Evolutionary conservation across 2,113 vertebrate genomes (phyloP), one percentile per base, ranked within the genome.

Genomic region (Irena cyanogastra): DNA sequence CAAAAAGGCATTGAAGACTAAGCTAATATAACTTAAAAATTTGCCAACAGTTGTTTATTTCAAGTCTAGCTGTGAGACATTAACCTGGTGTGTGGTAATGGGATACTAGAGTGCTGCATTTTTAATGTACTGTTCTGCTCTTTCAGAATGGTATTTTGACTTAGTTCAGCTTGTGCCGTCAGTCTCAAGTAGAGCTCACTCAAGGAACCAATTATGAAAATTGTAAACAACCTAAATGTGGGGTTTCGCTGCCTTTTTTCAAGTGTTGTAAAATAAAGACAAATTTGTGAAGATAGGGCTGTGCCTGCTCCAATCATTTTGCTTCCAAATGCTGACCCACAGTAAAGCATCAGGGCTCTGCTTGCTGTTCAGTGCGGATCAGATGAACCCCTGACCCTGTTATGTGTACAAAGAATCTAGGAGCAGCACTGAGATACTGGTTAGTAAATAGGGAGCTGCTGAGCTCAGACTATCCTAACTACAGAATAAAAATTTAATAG

Each of bases 31-130:
- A 41, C 26, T 33, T 76, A 27, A 12, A 83, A 59, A 45, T 80
- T 96, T 90, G 56, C 45, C 54, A 90, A 2, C 19, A 41, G 50
- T 77, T 90, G 50, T 70, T 95, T 91, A 72, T 92, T 57, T 93
- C 30, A 80, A 42, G 45, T 20, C n/a, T 90, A 50, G 39, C 75
- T 74, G 63, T 64, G 54, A 85, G 63, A 41, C 7, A 2, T 86
- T 79, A 47, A 65, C 90, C 83, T 77, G 59, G 26, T 72, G 79
- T 92, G 75, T 66, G 11, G 94, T 96, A 97, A 97, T 93, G 71
- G 90, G 94, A 94, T 85, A 97, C 90, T 59, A 47, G 49, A 76
- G 59, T 89, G 35, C 71, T 97, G 76, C 83, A 94, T 95, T 95
- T 94, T 93, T 97, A 95, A 96, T 95, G 77, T 2, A 17, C 41